phyloP scores from a whole-genome alignment of 2,113 vertebrate genomes.

The Saguinus imperator region DNA sequence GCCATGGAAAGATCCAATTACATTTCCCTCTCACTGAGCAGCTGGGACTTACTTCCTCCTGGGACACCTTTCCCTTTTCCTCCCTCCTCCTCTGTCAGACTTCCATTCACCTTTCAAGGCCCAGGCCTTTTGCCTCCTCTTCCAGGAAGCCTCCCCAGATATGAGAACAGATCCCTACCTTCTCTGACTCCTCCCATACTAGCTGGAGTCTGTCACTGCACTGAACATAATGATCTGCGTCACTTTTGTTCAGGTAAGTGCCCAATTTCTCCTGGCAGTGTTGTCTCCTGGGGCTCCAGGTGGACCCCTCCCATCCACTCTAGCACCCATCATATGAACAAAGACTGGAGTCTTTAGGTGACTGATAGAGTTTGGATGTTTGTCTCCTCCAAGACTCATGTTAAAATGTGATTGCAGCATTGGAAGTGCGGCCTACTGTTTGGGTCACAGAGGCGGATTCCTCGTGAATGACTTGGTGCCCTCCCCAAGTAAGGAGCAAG shows the following conservation, averaged over 20 bases:
- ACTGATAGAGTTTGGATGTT: no score
- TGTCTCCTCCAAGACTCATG: no score
- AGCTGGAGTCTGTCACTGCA: not conserved
- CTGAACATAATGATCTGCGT: not conserved
- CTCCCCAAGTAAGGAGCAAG: no score
- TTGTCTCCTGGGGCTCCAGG: not conserved
- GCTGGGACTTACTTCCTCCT: not conserved
- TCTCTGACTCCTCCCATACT: not conserved
- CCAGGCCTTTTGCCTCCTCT: not conserved
- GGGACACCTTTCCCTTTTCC: not conserved
- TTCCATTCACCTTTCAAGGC: no score
- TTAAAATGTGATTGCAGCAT: no score
- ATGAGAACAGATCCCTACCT: not conserved
- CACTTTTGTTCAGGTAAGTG: not conserved
- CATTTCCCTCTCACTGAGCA: not conserved
- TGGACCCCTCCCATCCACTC: not conserved
- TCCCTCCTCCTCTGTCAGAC: not conserved
- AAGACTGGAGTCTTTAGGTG: not conserved
- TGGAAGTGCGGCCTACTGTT: no score
- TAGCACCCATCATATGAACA: not conserved
- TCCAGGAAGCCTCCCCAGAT: not conserved
- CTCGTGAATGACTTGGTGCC: no score
- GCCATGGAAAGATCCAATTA: not conserved
- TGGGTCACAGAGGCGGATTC: no score
- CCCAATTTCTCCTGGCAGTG: not conserved